phyloP scores from a whole-genome alignment of 2,888 invertebrate species.

The Dusona sp. region DNA sequence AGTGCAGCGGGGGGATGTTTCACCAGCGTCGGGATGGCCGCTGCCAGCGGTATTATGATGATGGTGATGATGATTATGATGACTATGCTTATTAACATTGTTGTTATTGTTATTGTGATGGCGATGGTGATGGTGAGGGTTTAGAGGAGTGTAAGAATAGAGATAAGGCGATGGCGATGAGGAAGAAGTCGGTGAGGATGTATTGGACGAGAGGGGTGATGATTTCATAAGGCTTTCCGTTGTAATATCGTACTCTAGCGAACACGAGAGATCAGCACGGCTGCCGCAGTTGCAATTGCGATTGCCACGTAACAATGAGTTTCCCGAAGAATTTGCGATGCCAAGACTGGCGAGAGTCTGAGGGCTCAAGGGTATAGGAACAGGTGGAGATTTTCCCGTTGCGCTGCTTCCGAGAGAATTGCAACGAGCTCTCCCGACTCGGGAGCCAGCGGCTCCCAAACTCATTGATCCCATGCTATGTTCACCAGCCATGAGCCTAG shows the following conservation, averaged over 20 bases:
- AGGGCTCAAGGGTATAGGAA: slow-evolving; percentile 86
- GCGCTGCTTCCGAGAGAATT: slow-evolving; percentile 87
- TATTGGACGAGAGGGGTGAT: slow-evolving; percentile 78
- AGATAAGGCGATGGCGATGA: slow-evolving; percentile 72
- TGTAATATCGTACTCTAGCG: slow-evolving; percentile 86
- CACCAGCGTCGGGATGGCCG: slow-evolving; percentile 72
- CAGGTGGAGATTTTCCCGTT: slow-evolving; percentile 75
- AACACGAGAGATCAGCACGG: slow-evolving; percentile 89
- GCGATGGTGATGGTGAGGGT: slow-evolving; percentile 45
- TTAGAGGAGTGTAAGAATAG: slow-evolving; percentile 63
- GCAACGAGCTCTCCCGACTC: slow-evolving; percentile 86
- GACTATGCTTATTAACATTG: slow-evolving; percentile 55
- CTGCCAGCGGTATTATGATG: slow-evolving; percentile 51
- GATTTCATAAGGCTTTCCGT: slow-evolving; percentile 79
- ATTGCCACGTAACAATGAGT: slow-evolving; percentile 78
- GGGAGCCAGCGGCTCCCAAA: slow-evolving; percentile 54
- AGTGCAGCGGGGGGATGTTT: slow-evolving; percentile 53
- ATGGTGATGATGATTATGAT: slow-evolving; percentile 69
- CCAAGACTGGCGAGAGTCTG: slow-evolving; percentile 89
- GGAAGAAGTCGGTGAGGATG: slow-evolving; percentile 78
- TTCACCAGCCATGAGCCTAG: slow-evolving; percentile 72
- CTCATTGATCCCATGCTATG: slow-evolving; percentile 62
- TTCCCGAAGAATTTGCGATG: slow-evolving; percentile 84
- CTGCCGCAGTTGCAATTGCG: slow-evolving; percentile 90
- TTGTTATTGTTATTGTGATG: slow-evolving; percentile 13